These are phyloP conservation scores for Rhizoglyphus robini DNA, from an alignment of 1,140 invertebrate genomes.

Conservation along the genomic window DNA sequence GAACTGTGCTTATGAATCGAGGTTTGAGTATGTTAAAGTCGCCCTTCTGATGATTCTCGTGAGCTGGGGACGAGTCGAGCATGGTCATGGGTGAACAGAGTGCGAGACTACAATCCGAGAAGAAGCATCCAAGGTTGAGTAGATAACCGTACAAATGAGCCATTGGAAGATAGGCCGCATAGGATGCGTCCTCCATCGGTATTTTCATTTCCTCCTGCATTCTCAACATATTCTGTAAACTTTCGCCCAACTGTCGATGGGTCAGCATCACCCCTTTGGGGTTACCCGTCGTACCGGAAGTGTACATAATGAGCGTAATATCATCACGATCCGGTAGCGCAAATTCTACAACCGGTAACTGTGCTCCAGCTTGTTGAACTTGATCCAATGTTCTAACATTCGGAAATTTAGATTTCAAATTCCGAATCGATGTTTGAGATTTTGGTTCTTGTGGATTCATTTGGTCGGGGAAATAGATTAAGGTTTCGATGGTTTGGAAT, in stretches of 20 bases:
- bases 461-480: constrained; percentile 7
- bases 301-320: constrained; percentile 42
- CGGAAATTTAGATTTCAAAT: constrained; percentile 31
- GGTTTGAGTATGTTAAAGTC: constrained; percentile 42
- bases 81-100: constrained; percentile 91
- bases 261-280: constrained; percentile 30
- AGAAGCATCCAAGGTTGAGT: constrained; percentile 26
- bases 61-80: constrained; percentile 53
- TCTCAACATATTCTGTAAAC: constrained; percentile 40
- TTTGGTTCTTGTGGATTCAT: neutral
- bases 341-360: neutral
- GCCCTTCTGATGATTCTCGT: constrained; percentile 27
- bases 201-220: constrained; percentile 34
- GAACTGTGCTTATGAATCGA: constrained; percentile 85
- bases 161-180: constrained; percentile 86
- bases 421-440: neutral
- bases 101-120: constrained; percentile 45
- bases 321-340: constrained; percentile 47
- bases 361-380: neutral
- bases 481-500: neutral
- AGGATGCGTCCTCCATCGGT: constrained; percentile 75
- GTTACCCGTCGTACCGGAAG: constrained; percentile 36
- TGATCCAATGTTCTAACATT: neutral
- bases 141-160: constrained; percentile 79
- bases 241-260: constrained; percentile 34